Base-by-base conservation (phyloP, 2,888 invertebrate genomes). In the Sminthurides aquaticus region DNA sequence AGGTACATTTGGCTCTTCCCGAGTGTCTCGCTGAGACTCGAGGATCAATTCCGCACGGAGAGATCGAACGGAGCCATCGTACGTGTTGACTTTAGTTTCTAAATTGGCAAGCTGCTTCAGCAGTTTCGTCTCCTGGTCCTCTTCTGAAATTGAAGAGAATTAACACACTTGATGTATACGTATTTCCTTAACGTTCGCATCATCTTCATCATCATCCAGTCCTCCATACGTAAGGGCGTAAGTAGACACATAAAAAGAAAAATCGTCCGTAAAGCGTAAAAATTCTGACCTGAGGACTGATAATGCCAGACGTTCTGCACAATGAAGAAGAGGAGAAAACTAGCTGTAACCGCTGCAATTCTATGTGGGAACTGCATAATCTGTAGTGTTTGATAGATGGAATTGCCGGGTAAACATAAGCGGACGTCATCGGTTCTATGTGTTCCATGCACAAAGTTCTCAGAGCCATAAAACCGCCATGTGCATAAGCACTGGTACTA, bases 351-450 rank as follows among this genome's bases (percentile, higher is more conserved):
- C 60, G 67, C 69, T 65, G 69, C 70, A 66, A 73, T 66, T 56
- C 73, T 67, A 65, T 71, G 67, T 18, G 73, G 69, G 65, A 73
- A 73, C 70, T 73, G 73, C 73, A 73, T 73, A 29, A 22, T 52
- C 52, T 34, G n/a, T n/a, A n/a, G n/a, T n/a, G n/a, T n/a, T n/a
- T n/a, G n/a, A n/a, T n/a, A n/a, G n/a, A n/a, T 43, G 43, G 18
- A 43, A 8, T 43, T 43, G 11, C 8, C 11, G 43, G 43, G 43
- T 18, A 43, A 43, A 43, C 43, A 18, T 11, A 43, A 18, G 18
- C n/a, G n/a, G n/a, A n/a, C n/a, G n/a, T n/a, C n/a, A n/a, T n/a
- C n/a, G n/a, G n/a, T n/a, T n/a, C n/a, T n/a, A n/a, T n/a, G n/a
- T n/a, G n/a, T n/a, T n/a, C n/a, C 48, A n/a, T n/a, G n/a, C n/a